phyloP scores from a whole-genome alignment of 2,888 invertebrate species.

The Acronicta psi region DNA sequence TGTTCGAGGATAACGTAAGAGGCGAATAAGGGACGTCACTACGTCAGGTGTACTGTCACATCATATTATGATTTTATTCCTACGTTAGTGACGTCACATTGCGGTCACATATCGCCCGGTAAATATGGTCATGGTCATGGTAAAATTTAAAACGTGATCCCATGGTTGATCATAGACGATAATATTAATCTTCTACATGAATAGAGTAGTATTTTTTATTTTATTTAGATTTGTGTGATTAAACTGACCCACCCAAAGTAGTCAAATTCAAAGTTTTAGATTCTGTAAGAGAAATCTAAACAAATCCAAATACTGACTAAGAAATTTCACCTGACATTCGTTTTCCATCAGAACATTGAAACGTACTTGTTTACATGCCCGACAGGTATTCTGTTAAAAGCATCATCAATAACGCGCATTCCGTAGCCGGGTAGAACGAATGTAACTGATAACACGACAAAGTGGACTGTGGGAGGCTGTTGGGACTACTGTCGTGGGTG shows the following conservation, averaged over 20 bases:
- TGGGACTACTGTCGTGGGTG: constrained; percentile 25
- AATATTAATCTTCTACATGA: too few relatives aligned
- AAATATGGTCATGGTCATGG: constrained; percentile 21
- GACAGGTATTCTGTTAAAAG: constrained; percentile 48
- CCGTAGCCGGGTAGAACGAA: constrained; percentile 36
- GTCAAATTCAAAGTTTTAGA: too few relatives aligned
- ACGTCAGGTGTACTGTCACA: constrained; percentile 37
- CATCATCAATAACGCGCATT: constrained; percentile 55
- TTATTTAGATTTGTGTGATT: too few relatives aligned
- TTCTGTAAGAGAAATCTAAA: neutral
- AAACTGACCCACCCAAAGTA: too few relatives aligned
- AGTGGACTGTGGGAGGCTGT: constrained; percentile 40
- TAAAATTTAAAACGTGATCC: constrained; percentile 24
- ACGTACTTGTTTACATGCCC: constrained; percentile 30
- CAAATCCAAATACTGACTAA: constrained; percentile 34
- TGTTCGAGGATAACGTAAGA: constrained; percentile 20
- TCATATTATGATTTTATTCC: constrained; percentile 2
- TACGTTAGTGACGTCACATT: constrained; percentile 33
- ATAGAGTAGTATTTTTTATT: too few relatives aligned
- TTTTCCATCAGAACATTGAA: constrained; percentile 23
- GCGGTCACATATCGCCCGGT: constrained; percentile 34
- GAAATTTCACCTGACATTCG: constrained; percentile 10
- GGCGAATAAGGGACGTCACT: constrained; percentile 24
- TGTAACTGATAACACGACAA: constrained; percentile 40
- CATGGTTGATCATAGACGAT: neutral